phyloP scores from a whole-genome alignment of 2,113 vertebrate genomes.

The Puntigrus tetrazona region DNA sequence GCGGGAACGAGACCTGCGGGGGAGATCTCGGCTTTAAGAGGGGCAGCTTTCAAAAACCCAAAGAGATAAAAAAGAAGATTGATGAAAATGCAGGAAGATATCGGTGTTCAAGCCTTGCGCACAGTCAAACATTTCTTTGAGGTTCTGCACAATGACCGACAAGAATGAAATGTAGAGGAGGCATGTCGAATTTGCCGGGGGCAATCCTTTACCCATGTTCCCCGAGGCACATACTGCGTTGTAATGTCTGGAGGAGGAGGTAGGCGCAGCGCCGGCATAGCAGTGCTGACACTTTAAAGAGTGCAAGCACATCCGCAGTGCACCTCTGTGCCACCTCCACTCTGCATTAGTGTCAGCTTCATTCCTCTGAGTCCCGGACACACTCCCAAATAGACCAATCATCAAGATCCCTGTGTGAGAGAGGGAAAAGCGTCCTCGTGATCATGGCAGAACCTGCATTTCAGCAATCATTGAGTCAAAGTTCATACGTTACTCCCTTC shows the following conservation, averaged over 20 bases:
- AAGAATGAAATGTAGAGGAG: conserved; percentile 54
- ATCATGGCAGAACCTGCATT: background rate
- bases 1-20: conserved; percentile 39
- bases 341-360: conserved; percentile 59
- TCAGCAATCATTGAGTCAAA: conserved; percentile 17
- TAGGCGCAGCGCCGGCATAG: conserved; percentile 49
- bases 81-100: background rate
- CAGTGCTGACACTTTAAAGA: conserved; percentile 76
- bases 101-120: background rate
- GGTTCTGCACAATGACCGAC: conserved; percentile 57
- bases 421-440: background rate
- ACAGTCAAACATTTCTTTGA: conserved; percentile 15
- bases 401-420: conserved; percentile 53
- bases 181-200: conserved; percentile 64
- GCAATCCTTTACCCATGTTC: conserved; percentile 63
- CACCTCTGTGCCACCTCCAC: conserved; percentile 56
- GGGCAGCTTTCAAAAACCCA: conserved; percentile 24
- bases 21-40: conserved; percentile 7
- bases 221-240: conserved; percentile 67
- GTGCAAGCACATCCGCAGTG: conserved; percentile 62
- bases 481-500: background rate
- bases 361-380: conserved; percentile 56
- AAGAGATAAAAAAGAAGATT: background rate
- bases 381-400: conserved; percentile 63
- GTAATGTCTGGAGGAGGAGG: conserved; percentile 63